These are phyloP conservation scores for Siderastrea radians DNA, from an alignment of 92 coral and sea anemone species.

Conservation along the genomic window DNA sequence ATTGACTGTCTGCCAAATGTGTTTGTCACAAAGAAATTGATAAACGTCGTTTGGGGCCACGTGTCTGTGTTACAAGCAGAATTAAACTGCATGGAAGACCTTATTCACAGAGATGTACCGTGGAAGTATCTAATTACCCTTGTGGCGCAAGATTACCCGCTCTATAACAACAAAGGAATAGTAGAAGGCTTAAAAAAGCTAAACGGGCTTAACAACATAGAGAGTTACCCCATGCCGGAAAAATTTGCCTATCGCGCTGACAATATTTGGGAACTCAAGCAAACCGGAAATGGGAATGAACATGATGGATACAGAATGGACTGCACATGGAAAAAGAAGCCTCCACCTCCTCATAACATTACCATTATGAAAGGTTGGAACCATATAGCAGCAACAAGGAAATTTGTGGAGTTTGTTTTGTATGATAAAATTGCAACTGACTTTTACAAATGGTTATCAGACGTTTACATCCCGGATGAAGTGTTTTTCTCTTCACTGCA, in stretches of 20 bases:
- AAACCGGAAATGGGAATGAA: neutral
- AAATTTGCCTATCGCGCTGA: slow-evolving; percentile 1
- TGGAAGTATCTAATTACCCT: slow-evolving; percentile 82
- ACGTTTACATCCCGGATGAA: slow-evolving; percentile 66
- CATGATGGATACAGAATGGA: slow-evolving; percentile 2
- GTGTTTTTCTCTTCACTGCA: slow-evolving; percentile 49
- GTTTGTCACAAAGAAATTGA: slow-evolving; percentile 45
- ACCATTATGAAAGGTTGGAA: slow-evolving; percentile 55
- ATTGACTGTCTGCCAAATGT: slow-evolving; percentile 72
- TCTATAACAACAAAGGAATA: slow-evolving; percentile 69
- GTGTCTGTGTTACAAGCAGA: slow-evolving; percentile 66
- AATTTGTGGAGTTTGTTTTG: slow-evolving; percentile 45
- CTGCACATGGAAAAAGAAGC: slow-evolving; percentile 7
- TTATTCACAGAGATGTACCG: slow-evolving; percentile 29
- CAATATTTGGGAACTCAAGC: slow-evolving; percentile 3
- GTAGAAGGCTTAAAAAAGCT: slow-evolving; percentile 59
- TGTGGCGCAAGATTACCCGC: slow-evolving; percentile 80
- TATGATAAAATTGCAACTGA: slow-evolving; percentile 43
- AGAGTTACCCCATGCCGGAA: slow-evolving; percentile 29
- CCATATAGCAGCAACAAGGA: slow-evolving; percentile 59
- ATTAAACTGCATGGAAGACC: slow-evolving; percentile 72
- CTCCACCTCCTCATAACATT: slow-evolving; percentile 56
- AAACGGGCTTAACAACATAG: slow-evolving; percentile 57
- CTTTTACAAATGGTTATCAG: slow-evolving; percentile 58
- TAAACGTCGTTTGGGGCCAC: slow-evolving; percentile 72